Evolutionary conservation across 2,888 invertebrate species (phyloP).

Genomic region (Xanthorhoe designata): DNA sequence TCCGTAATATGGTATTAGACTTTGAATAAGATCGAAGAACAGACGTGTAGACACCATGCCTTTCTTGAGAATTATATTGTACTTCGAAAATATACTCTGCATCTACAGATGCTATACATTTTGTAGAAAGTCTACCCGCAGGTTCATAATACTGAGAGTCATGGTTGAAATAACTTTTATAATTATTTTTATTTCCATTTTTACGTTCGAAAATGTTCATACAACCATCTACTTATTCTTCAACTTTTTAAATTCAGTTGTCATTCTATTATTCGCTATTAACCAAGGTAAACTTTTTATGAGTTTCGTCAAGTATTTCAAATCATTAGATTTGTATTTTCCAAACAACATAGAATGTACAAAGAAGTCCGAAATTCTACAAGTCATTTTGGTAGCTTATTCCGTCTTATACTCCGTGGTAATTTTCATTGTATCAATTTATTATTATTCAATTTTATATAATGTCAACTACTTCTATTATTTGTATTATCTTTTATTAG

Average conservation of each 20-base stretch:
- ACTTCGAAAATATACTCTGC: no score
- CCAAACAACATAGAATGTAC: constrained; percentile 11
- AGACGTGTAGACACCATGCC: no score
- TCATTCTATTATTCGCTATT: constrained; percentile 14
- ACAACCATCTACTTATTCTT: background rate
- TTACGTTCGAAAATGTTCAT: background rate
- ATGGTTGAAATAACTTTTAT: constrained; percentile 7
- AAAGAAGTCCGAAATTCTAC: background rate
- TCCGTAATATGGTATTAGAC: no score
- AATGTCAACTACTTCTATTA: background rate
- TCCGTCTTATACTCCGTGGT: background rate
- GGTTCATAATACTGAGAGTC: constrained; percentile 11
- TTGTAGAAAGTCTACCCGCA: no score
- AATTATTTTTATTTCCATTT: background rate
- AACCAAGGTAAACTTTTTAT: constrained; percentile 20
- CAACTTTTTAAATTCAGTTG: background rate
- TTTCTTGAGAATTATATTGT: no score
- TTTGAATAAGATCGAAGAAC: no score
- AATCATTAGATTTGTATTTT: constrained; percentile 20
- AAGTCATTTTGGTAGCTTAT: background rate
- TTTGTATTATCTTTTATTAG: background rate
- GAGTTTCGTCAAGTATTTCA: constrained; percentile 8
- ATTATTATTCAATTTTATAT: no score
- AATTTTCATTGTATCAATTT: no score
- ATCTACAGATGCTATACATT: no score